Conservation (phyloP, 2,113 vertebrate genomes). For the Capreolus pygargus region DNA sequence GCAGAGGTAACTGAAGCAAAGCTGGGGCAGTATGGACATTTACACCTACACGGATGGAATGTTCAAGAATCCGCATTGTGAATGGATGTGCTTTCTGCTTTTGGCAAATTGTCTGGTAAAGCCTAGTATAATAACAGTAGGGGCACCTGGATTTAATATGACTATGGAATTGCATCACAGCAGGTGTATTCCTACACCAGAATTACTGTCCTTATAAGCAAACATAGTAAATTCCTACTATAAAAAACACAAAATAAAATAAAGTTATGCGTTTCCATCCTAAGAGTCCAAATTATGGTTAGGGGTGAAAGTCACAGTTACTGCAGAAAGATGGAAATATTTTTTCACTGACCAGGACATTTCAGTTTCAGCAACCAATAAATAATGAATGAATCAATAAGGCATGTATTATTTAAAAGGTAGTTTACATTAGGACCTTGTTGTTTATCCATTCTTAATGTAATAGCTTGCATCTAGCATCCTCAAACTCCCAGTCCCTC, state of each 20-base stretch:
- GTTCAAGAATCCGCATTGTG: not conserved
- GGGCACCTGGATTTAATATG: not conserved
- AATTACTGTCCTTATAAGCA: not conserved
- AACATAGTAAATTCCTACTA: not conserved
- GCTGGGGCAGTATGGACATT: not conserved
- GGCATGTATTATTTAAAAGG: not conserved
- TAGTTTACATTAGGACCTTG: not conserved
- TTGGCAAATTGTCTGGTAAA: not conserved
- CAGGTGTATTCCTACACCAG: not conserved
- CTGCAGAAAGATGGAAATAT: not conserved
- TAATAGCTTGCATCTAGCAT: not conserved
- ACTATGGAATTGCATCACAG: not conserved
- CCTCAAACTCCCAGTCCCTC: not conserved
- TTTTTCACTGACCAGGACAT: not conserved
- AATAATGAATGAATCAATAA: not conserved
- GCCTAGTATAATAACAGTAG: not conserved
- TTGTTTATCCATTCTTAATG: not conserved
- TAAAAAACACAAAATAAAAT: not conserved
- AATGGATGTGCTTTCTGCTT: not conserved
- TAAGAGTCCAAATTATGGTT: not conserved
- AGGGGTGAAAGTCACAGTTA: not conserved
- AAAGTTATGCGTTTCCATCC: not conserved
- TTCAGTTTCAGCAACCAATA: constrained; percentile 17
- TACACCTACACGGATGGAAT: not conserved
- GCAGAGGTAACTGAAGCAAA: not conserved